Percentiles rank a stretch among this genome's conserved stretches.
phyloP scores from a whole-genome alignment of 2,797 vertebrate genomes.

The Centroberyx gerrardi region DNA sequence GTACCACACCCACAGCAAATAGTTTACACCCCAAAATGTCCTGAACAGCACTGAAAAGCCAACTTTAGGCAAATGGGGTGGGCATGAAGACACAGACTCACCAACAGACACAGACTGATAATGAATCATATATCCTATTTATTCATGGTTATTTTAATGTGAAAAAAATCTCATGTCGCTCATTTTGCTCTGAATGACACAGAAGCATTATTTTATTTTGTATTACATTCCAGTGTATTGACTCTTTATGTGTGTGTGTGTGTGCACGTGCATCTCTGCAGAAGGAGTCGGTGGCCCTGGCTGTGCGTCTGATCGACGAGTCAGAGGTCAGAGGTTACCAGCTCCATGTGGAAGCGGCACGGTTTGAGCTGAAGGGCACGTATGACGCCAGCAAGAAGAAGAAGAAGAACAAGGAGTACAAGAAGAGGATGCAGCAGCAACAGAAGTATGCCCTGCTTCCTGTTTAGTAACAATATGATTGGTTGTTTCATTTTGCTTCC shows the following conservation, averaged over 20 bases:
- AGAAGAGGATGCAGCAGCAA: constrained; percentile 92
- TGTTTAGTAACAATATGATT: not conserved
- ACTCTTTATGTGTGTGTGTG: not conserved
- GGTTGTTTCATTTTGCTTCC: constrained; percentile 1
- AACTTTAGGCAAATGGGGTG: too few relatives aligned
- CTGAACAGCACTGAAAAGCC: too few relatives aligned
- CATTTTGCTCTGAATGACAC: not conserved
- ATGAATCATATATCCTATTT: too few relatives aligned
- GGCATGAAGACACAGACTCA: too few relatives aligned
- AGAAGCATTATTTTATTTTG: not conserved
- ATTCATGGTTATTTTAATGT: too few relatives aligned
- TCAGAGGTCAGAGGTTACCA: constrained; percentile 93
- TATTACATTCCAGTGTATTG: not conserved
- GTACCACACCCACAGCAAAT: too few relatives aligned
- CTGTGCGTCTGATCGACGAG: constrained; percentile 93
- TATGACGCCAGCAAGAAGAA: constrained; percentile 97
- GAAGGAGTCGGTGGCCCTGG: constrained; percentile 91
- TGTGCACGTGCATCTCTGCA: constrained; percentile 67
- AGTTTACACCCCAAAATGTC: too few relatives aligned
- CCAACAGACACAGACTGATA: too few relatives aligned
- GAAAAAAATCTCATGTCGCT: not conserved
- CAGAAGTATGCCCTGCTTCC: constrained; percentile 88
- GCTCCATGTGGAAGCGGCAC: constrained; percentile 93
- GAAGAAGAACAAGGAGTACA: constrained; percentile 96
- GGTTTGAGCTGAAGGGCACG: constrained; percentile 94